Percentiles rank a stretch among this genome's conserved stretches.
Conservation (phyloP, 2,113 vertebrate species). For the Tupaia chinensis region DNA sequence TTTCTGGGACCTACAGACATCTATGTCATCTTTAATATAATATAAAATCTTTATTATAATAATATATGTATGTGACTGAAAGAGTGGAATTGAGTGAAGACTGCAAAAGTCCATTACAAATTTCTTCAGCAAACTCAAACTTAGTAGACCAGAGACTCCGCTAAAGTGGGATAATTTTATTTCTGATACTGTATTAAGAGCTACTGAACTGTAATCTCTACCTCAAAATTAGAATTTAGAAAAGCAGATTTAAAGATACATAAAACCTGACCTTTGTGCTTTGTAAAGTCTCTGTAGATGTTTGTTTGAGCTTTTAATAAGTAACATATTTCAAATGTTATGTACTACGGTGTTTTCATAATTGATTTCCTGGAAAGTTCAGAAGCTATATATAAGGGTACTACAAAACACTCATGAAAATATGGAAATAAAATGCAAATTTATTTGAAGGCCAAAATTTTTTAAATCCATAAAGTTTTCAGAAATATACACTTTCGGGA, state of each 20-base stretch:
- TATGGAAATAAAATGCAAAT: too few species aligned
- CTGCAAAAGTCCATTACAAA: not conserved
- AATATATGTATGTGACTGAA: not conserved
- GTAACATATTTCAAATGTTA: not conserved
- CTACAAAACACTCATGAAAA: not conserved
- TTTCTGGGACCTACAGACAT: not conserved
- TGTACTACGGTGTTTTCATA: not conserved
- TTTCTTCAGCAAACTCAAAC: constrained; percentile 8
- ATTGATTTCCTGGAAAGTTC: not conserved
- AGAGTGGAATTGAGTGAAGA: not conserved
- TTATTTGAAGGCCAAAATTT: too few species aligned
- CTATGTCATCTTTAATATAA: not conserved
- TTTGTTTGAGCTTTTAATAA: not conserved
- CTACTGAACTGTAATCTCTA: not conserved
- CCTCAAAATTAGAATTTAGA: constrained; percentile 45
- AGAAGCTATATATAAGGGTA: not conserved
- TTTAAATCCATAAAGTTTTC: too few species aligned
- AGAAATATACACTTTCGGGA: too few species aligned
- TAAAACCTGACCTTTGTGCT: not conserved
- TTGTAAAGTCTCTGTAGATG: not conserved
- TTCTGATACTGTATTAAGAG: not conserved
- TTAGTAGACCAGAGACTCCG: not conserved
- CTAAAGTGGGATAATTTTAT: not conserved
- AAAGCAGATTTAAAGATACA: not conserved
- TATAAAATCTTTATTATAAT: constrained; percentile 11